phyloP scores from a whole-genome alignment of 2,888 invertebrate genomes.

The Helleia helle region DNA sequence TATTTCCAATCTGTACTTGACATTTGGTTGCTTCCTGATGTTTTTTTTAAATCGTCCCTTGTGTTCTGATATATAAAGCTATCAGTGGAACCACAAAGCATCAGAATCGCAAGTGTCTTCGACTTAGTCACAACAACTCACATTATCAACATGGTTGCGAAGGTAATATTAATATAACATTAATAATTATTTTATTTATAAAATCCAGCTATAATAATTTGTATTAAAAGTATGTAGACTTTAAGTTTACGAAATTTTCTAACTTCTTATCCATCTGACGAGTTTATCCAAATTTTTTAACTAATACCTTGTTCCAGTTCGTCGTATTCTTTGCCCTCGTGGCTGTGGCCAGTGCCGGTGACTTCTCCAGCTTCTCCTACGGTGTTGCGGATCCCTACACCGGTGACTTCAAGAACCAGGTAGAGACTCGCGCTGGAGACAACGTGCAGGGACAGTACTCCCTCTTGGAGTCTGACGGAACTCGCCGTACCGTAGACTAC shows the following conservation, averaged over 20 bases:
- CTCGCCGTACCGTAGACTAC: conserved; percentile 77
- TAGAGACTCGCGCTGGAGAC: conserved; percentile 77
- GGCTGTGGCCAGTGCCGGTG: conserved; percentile 38
- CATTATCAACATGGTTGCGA: conserved; percentile 46
- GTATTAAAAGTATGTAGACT: too few relatives aligned
- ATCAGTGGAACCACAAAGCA: conserved; percentile 16
- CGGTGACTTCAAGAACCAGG: conserved; percentile 71
- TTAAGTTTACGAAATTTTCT: too few relatives aligned
- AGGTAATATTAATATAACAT: conserved; percentile 32
- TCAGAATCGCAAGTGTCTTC: conserved; percentile 37
- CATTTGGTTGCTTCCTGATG: conserved; percentile 14
- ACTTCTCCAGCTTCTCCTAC: conserved; percentile 58
- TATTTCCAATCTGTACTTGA: conserved; percentile 12
- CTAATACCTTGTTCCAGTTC: conserved; percentile 45
- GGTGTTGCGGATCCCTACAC: conserved; percentile 64
- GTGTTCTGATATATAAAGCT: conserved; percentile 1
- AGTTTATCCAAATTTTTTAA: neutral
- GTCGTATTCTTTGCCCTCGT: conserved; percentile 48
- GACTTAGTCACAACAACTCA: conserved; percentile 41
- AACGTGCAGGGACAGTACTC: conserved; percentile 73
- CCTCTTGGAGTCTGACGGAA: conserved; percentile 75
- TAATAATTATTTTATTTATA: conserved; percentile 6
- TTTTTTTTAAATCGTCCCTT: conserved; percentile 4
- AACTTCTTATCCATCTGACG: too few relatives aligned
- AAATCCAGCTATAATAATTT: too few relatives aligned